Percentiles rank a stretch among this genome's conserved stretches.
Evolutionary conservation across 2,888 invertebrate species (phyloP).

Genomic region (Ametastegia equiseti): DNA sequence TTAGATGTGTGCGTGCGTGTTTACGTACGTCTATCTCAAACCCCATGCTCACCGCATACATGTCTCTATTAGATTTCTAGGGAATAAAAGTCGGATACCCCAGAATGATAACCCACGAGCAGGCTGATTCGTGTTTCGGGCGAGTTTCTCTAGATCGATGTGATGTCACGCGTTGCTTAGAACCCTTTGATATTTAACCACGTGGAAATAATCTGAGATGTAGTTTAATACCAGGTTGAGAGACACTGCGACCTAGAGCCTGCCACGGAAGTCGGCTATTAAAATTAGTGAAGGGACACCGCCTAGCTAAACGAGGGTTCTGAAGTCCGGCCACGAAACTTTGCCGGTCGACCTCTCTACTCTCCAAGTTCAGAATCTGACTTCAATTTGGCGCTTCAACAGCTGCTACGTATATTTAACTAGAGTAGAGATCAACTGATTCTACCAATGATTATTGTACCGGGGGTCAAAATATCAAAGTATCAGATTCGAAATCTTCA

Average conservation of each 20-base stretch:
- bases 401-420: conserved; percentile 24
- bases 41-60: no score
- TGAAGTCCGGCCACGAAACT: conserved; percentile 39
- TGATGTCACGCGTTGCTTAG: neutral
- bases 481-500: no score
- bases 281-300: conserved; percentile 48
- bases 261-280: conserved; percentile 45
- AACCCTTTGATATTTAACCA: conserved; percentile 30
- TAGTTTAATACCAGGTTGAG: conserved; percentile 1
- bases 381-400: conserved; percentile 26
- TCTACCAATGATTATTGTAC: conserved; percentile 16
- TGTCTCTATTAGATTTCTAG: neutral
- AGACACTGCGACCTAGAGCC: conserved; percentile 37
- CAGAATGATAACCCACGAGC: neutral
- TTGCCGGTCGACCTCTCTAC: conserved; percentile 1
- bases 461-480: neutral
- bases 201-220: conserved; percentile 4
- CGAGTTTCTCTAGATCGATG: neutral
- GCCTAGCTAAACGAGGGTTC: conserved; percentile 48
- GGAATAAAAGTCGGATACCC: neutral
- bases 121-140: neutral
- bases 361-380: conserved; percentile 18
- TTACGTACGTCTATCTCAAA: neutral
- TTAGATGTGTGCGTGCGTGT: neutral
- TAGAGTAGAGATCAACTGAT: neutral